A percentile compares a stretch with the other conserved stretches of the same genome.
These are phyloP conservation scores for Omphaloscelis lunosa DNA, from an alignment of 2,888 invertebrate species.

Conservation along the genomic window DNA sequence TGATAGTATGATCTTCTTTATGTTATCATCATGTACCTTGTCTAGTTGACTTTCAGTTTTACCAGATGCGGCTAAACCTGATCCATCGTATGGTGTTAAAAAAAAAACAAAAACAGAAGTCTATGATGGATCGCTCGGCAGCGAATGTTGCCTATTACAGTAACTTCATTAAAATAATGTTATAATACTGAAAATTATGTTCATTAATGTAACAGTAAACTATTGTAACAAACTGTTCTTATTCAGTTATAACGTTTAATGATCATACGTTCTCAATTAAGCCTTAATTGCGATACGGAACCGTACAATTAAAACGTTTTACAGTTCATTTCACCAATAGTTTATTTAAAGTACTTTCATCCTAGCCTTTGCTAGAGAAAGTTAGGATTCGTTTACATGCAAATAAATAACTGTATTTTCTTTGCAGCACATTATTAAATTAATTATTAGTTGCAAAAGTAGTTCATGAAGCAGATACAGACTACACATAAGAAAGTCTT, in stretches of 20 bases:
- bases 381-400: slow-evolving; percentile 7
- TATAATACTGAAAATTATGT: not conserved
- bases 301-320: slow-evolving; percentile 33
- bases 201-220: slow-evolving; percentile 35
- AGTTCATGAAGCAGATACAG: not conserved
- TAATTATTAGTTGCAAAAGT: not conserved
- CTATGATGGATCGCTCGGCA: not conserved
- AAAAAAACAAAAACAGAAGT: not conserved
- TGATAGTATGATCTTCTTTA: not conserved
- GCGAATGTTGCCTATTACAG: not conserved
- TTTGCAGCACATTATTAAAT: not conserved
- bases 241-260: slow-evolving; percentile 33
- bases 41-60: not conserved
- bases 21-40: not conserved
- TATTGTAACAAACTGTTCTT: slow-evolving; percentile 14
- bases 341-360: slow-evolving; percentile 17
- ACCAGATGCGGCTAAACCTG: not conserved
- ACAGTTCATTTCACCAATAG: slow-evolving; percentile 14
- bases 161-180: not conserved
- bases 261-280: slow-evolving; percentile 21
- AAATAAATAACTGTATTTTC: not conserved
- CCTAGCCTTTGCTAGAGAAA: not conserved
- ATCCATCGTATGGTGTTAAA: not conserved
- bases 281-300: slow-evolving; percentile 35
- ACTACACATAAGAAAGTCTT: not conserved